phyloP scores from a whole-genome alignment of 23 tunicate species.

The Halocynthia aurantium region DNA sequence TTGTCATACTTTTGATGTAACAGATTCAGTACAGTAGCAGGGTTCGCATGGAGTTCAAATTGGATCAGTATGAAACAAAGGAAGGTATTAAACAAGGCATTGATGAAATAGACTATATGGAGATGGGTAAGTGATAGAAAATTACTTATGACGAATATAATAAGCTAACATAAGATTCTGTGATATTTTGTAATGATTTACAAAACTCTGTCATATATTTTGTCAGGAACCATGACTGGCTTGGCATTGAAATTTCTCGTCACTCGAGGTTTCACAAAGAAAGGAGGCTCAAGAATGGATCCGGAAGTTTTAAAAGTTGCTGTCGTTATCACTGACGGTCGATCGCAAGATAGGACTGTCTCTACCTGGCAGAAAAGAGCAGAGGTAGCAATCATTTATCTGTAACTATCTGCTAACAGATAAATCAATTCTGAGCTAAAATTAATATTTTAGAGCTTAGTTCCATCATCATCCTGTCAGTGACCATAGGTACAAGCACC shows the following conservation, averaged over 20 bases:
- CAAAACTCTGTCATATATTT: not conserved
- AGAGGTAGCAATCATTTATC: slow-evolving; percentile 25
- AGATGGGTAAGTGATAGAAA: slow-evolving; percentile 34
- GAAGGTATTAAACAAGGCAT: slow-evolving; percentile 43
- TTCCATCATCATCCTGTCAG: too few species aligned
- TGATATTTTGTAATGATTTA: too few species aligned
- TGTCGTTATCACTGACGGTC: slow-evolving; percentile 85
- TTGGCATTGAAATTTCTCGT: slow-evolving; percentile 56
- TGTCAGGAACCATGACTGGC: slow-evolving; percentile 85
- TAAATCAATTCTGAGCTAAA: too few species aligned
- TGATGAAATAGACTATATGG: slow-evolving; percentile 56
- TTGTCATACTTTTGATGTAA: not conserved
- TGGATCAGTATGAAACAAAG: slow-evolving; percentile 37
- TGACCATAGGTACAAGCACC: too few species aligned
- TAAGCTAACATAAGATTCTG: too few species aligned
- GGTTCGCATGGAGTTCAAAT: slow-evolving; percentile 52
- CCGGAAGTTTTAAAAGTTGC: slow-evolving; percentile 43
- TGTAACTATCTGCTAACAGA: not conserved
- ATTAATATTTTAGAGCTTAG: too few species aligned
- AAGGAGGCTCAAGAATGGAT: slow-evolving; percentile 47
- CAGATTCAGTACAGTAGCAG: slow-evolving; percentile 74
- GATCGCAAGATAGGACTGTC: slow-evolving; percentile 78
- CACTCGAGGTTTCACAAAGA: slow-evolving; percentile 23
- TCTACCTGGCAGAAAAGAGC: slow-evolving; percentile 56
- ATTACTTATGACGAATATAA: too few species aligned